These are phyloP conservation scores for Gambusia yucatana DNA, from an alignment of 2,797 vertebrate species.

Conservation along the genomic window DNA sequence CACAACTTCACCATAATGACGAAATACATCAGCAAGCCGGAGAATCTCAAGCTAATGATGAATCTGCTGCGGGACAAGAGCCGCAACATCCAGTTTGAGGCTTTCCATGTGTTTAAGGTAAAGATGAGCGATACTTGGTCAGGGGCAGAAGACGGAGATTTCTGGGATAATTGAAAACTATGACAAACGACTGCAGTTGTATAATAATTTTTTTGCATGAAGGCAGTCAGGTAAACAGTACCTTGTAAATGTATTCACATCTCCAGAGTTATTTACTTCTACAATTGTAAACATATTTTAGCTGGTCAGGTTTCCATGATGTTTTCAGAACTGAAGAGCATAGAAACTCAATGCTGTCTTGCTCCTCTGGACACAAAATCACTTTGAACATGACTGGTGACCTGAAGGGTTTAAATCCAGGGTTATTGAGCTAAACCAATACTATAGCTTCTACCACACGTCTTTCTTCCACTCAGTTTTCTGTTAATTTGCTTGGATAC, in stretches of 20 bases:
- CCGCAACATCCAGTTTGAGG: slow-evolving; percentile 88
- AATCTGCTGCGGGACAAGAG: slow-evolving; percentile 87
- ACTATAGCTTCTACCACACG: too few relatives aligned
- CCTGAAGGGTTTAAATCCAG: neutral
- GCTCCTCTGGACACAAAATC: neutral
- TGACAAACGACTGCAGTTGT: neutral
- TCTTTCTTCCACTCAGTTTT: too few relatives aligned
- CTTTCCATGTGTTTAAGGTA: slow-evolving; percentile 88
- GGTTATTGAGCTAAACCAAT: neutral
- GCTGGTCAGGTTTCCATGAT: neutral
- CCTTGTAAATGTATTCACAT: too few relatives aligned
- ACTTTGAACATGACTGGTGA: neutral
- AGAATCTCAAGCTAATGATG: slow-evolving; percentile 89
- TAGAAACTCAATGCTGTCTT: too few relatives aligned
- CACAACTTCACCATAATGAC: slow-evolving; percentile 89
- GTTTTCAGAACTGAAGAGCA: neutral
- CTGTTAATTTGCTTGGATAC: too few relatives aligned
- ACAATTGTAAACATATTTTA: neutral
- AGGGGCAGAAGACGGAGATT: neutral
- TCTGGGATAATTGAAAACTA: neutral
- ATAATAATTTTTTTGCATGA: neutral
- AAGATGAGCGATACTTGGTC: neutral
- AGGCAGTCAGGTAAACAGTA: neutral
- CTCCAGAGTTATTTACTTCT: neutral
- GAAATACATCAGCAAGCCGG: slow-evolving; percentile 86